Evolutionary conservation across 2,797 vertebrate genomes (phyloP).

Genomic region (Coregonus sp.): DNA sequence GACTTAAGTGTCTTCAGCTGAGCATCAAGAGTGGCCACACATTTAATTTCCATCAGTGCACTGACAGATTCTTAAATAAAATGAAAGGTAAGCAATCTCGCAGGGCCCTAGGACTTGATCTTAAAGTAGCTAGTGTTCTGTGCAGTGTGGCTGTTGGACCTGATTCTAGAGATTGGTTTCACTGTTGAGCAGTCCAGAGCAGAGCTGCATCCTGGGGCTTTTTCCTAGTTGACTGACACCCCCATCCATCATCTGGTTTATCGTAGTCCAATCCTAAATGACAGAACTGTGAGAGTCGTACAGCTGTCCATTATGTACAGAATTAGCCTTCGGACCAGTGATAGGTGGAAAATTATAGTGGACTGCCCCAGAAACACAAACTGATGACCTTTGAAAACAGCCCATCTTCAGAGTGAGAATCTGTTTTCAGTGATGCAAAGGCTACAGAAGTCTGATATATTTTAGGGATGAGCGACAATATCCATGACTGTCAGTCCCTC

Average conservation of each 20-base stretch:
- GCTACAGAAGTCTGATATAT: neutral
- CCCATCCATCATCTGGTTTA: slow-evolving; percentile 65
- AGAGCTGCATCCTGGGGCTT: slow-evolving; percentile 42
- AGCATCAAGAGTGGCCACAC: neutral
- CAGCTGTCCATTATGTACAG: slow-evolving; percentile 61
- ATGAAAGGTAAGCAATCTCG: slow-evolving; percentile 2
- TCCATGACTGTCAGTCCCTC: neutral
- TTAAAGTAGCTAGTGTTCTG: slow-evolving; percentile 9
- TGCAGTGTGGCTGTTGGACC: slow-evolving; percentile 18
- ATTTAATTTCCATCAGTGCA: neutral
- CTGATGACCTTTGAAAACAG: slow-evolving; percentile 48
- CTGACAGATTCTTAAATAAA: slow-evolving; percentile 10
- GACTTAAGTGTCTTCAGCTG: slow-evolving; percentile 3
- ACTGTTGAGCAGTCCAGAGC: slow-evolving; percentile 16
- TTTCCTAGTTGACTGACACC: slow-evolving; percentile 59
- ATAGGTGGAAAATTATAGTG: slow-evolving; percentile 11
- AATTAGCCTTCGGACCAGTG: slow-evolving; percentile 38
- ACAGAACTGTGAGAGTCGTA: slow-evolving; percentile 53
- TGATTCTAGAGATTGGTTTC: slow-evolving; percentile 35
- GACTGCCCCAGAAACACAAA: slow-evolving; percentile 31
- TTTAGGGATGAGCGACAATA: neutral
- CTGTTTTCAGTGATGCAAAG: neutral
- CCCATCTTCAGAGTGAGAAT: slow-evolving; percentile 35
- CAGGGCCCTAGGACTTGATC: slow-evolving; percentile 9
- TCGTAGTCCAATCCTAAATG: slow-evolving; percentile 51